Evolutionary conservation across 2,888 invertebrate species (phyloP), one percentile per base, ranked within the genome.

Genomic region (Mythimna lalbum): DNA sequence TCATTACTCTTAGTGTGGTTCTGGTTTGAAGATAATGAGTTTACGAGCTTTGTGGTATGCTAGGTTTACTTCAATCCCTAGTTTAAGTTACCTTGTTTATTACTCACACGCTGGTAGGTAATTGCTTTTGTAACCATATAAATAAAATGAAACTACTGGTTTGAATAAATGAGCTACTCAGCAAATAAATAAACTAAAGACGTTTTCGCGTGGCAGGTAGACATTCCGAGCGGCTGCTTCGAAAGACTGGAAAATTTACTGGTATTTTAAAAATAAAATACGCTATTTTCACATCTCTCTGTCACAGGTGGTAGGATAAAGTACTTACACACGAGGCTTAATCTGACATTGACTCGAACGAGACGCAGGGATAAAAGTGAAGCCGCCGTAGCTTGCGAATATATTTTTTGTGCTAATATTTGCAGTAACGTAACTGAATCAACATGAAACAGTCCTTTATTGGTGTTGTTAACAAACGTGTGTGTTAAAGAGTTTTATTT

Each of bases 271-370:
- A 85, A 88, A 85, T 83, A 81, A 80, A 88, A 84, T 80, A 61
- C 73, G 61, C 78, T 82, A 80, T 84, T 87, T 82, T 82, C 83
- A 77, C 78, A 77, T 73, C 78, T 76, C 82, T 68, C 75, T 76
- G 88, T 85, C 89, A 88, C 90, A 91, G 91, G 91, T 91, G 91
- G 84, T 78, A 61, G 89, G 87, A 88, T 88, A 88, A 91, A 88
- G 85, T 86, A 87, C 89, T 88, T 88, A 88, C 86, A 86, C 83
- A 80, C 78, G 85, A 81, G 82, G 88, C 86, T 91, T 90, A 91
- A 88, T 87, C 87, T 89, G 89, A 90, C 89, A 89, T 86, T 89
- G 87, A 88, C 84, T 90, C 80, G 83, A 83, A 85, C 81, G 85
- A 83, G 79, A 83, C 83, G 76, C 78, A 83, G 83, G 84, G 85